These are phyloP conservation scores for Agriopis aurantiaria DNA, from an alignment of 2,888 invertebrate species.

Conservation along the genomic window DNA sequence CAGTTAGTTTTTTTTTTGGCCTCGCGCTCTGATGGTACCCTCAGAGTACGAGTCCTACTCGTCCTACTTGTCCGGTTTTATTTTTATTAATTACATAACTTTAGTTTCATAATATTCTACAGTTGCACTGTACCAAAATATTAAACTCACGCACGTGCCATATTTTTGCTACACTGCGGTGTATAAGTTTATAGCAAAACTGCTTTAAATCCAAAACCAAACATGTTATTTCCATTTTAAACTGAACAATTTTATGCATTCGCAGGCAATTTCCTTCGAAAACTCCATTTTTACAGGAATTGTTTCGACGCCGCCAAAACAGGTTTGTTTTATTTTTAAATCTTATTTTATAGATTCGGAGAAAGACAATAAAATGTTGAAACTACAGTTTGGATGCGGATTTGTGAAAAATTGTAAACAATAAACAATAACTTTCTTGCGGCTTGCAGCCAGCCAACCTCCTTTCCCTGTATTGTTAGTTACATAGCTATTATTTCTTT, in stretches of 20 bases:
- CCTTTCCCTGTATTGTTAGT: too few relatives aligned
- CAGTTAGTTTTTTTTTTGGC: too few relatives aligned
- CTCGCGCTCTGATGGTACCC: too few relatives aligned
- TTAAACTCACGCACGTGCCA: not conserved
- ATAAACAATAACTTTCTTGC: conserved; percentile 17
- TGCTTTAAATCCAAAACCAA: not conserved
- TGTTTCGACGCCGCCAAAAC: conserved; percentile 9
- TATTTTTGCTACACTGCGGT: not conserved
- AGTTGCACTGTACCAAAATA: not conserved
- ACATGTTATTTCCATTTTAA: not conserved
- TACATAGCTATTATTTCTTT: too few relatives aligned
- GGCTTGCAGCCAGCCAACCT: not conserved
- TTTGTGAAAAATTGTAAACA: conserved; percentile 7
- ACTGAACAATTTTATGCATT: not conserved
- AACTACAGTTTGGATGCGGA: conserved; percentile 11
- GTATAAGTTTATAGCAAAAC: not conserved
- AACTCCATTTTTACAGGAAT: conserved; percentile 4
- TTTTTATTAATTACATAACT: too few relatives aligned
- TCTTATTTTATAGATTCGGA: conserved; percentile 15
- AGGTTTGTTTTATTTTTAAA: conserved; percentile 14
- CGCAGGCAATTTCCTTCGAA: not conserved
- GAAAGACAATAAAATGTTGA: conserved; percentile 16
- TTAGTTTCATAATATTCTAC: too few relatives aligned
- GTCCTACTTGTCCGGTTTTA: too few relatives aligned
- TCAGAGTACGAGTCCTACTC: too few relatives aligned